Evolutionary conservation across 2,888 invertebrate species (phyloP).

Genomic region (Cosmopolites sordidus): DNA sequence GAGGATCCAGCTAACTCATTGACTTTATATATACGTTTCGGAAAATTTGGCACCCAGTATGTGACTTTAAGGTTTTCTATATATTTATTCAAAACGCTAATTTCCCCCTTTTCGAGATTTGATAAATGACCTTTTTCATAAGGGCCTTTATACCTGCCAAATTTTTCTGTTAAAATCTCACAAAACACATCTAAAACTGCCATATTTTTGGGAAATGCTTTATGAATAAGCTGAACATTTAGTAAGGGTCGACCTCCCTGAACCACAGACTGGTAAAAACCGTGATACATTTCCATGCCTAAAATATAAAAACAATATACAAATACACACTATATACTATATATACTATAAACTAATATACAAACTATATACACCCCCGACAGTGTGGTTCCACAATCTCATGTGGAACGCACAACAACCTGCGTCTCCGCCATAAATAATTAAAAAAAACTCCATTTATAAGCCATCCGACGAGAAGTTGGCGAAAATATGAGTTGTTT

Average conservation of each 20-base stretch:
- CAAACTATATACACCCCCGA: not conserved
- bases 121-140: not conserved
- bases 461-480: no score
- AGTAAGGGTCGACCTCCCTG: slow-evolving; percentile 83
- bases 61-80: slow-evolving; percentile 5
- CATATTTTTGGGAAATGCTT: slow-evolving; percentile 65
- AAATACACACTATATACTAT: no score
- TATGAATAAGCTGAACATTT: slow-evolving; percentile 86
- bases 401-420: no score
- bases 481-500: no score
- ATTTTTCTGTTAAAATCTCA: no score
- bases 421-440: no score
- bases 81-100: not conserved
- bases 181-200: slow-evolving; percentile 45
- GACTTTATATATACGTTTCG: no score
- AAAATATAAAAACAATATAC: no score
- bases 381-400: no score
- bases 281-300: slow-evolving; percentile 88
- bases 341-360: no score
- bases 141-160: not conserved
- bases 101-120: not conserved
- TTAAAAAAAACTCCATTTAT: no score
- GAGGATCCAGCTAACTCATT: no score
- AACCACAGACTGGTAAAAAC: slow-evolving; percentile 88
- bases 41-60: slow-evolving; percentile 3